These are phyloP conservation scores for Trachelus stipa DNA, from an alignment of 2,888 invertebrate genomes.

Conservation along the genomic window DNA sequence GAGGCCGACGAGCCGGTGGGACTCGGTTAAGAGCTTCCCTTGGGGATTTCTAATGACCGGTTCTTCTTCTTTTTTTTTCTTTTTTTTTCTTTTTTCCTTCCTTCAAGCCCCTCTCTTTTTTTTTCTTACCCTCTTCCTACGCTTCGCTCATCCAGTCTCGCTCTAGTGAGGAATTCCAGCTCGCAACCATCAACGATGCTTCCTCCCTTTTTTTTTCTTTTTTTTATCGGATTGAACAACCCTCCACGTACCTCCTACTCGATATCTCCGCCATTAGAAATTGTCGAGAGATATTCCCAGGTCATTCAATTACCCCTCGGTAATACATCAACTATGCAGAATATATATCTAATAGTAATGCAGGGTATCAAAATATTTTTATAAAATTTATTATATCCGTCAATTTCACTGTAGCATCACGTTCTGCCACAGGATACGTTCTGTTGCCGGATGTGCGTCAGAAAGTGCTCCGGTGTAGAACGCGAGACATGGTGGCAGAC, in stretches of 20 bases:
- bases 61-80: slow-evolving; percentile 15
- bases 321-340: not conserved
- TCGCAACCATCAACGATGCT: not conserved
- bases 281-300: not conserved
- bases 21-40: slow-evolving; percentile 44
- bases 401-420: not conserved
- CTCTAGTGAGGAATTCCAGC: not conserved
- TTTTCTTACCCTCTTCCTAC: not conserved
- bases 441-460: not conserved
- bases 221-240: not conserved
- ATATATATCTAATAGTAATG: not conserved
- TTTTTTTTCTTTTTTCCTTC: not conserved
- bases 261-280: not conserved
- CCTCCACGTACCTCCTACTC: not conserved
- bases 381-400: not conserved
- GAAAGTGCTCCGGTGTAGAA: too few species aligned
- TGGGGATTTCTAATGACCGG: slow-evolving; percentile 55
- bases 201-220: not conserved
- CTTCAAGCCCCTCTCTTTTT: not conserved
- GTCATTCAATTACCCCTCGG: not conserved
- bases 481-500: too few species aligned
- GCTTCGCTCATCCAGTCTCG: not conserved
- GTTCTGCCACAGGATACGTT: not conserved
- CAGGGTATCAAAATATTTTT: not conserved
- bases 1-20: slow-evolving; percentile 33